Evolutionary conservation across 2,888 invertebrate genomes (phyloP).

Genomic region (Entomobrya multifasciata): DNA sequence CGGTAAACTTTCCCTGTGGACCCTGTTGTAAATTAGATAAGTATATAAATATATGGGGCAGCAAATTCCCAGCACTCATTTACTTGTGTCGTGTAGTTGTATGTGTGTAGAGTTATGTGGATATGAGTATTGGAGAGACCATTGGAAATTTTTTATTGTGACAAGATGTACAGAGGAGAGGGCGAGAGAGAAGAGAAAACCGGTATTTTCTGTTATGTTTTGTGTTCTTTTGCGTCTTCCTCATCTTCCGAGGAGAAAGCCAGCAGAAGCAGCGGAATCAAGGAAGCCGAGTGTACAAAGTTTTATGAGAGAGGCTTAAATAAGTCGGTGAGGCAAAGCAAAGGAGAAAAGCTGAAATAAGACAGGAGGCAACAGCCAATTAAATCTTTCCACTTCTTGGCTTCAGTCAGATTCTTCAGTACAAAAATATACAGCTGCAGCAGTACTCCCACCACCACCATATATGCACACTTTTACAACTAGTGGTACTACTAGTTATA

Average conservation of each 20-base stretch:
- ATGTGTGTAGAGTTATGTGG: neutral
- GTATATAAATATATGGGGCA: constrained; percentile 48
- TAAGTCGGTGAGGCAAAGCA: constrained; percentile 61
- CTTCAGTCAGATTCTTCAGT: constrained; percentile 55
- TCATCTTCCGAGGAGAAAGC: neutral
- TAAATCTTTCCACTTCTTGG: constrained; percentile 75
- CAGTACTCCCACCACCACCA: neutral
- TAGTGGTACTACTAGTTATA: neutral
- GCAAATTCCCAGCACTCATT: constrained; percentile 36
- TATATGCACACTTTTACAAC: neutral
- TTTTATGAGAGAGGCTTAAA: constrained; percentile 63
- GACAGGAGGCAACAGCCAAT: constrained; percentile 73
- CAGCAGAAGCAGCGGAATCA: neutral
- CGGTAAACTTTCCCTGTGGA: constrained; percentile 50
- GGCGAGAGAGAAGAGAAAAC: constrained; percentile 44
- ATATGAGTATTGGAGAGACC: neutral
- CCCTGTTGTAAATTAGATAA: constrained; percentile 63
- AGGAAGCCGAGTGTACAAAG: constrained; percentile 29
- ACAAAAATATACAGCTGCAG: neutral
- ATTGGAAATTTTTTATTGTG: too few relatives aligned
- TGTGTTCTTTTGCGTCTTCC: constrained; percentile 8
- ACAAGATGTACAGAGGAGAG: neutral
- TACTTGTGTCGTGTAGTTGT: neutral
- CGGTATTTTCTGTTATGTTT: constrained; percentile 43
- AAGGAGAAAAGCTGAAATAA: constrained; percentile 64